These are phyloP conservation scores for Mylabris sibirica DNA, from an alignment of 2,888 invertebrate genomes.

Conservation along the genomic window DNA sequence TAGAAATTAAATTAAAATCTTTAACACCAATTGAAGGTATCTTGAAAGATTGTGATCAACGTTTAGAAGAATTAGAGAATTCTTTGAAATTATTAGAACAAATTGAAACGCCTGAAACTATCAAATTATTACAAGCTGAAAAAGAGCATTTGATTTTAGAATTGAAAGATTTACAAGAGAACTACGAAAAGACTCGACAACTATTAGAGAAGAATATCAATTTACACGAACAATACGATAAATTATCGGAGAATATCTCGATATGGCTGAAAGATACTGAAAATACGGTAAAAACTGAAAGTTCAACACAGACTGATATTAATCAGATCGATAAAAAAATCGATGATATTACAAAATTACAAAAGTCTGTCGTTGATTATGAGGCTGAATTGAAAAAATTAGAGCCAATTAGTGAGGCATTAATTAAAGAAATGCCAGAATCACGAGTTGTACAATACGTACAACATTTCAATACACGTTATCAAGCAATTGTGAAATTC, in stretches of 20 bases:
- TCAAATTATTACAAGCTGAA: conserved; percentile 72
- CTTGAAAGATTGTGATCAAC: conserved; percentile 73
- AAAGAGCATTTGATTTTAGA: conserved; percentile 75
- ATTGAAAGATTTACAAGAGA: conserved; percentile 73
- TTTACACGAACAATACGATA: conserved; percentile 84
- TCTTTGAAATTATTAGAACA: conserved; percentile 75
- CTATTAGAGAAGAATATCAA: conserved; percentile 75
- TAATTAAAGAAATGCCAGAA: conserved; percentile 81
- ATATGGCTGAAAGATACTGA: conserved; percentile 84
- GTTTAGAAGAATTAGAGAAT: conserved; percentile 73
- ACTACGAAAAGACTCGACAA: conserved; percentile 73
- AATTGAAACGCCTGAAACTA: conserved; percentile 76
- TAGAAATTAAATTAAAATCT: conserved; percentile 88
- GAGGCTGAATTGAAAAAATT: conserved; percentile 73
- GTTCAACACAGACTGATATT: conserved; percentile 74
- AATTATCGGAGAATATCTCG: conserved; percentile 75
- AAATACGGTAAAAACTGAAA: conserved; percentile 75
- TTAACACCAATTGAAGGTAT: conserved; percentile 78
- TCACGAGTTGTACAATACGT: conserved; percentile 83
- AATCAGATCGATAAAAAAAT: conserved; percentile 75
- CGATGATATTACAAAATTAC: conserved; percentile 69
- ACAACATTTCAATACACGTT: conserved; percentile 77
- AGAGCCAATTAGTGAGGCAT: conserved; percentile 72
- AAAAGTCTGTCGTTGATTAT: conserved; percentile 71
- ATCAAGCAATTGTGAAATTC: conserved; percentile 77